These are phyloP conservation scores for Apeira syringaria DNA, from an alignment of 2,888 invertebrate species.

Conservation along the genomic window DNA sequence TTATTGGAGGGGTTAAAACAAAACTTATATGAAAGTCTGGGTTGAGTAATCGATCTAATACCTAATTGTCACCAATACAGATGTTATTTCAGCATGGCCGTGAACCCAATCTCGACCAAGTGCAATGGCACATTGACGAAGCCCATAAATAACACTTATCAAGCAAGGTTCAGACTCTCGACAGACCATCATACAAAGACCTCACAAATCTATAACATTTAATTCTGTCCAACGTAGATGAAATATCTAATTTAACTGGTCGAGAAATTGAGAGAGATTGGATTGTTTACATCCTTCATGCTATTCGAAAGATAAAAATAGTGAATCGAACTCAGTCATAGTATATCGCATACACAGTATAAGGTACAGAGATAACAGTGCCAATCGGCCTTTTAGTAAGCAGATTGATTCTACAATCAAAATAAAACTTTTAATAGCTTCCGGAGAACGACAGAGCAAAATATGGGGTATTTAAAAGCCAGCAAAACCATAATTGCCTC, in stretches of 20 bases:
- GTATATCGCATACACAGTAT: slow-evolving; percentile 9
- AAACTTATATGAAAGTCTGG: too few relatives aligned
- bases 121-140: slow-evolving; percentile 72
- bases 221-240: slow-evolving; percentile 9
- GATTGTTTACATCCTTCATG: slow-evolving; percentile 47
- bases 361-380: slow-evolving; percentile 23
- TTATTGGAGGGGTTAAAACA: too few relatives aligned
- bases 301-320: slow-evolving; percentile 37
- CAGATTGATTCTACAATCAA: slow-evolving; percentile 6
- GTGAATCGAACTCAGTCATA: slow-evolving; percentile 30
- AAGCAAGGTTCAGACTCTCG: slow-evolving; percentile 51
- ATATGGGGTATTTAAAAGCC: slow-evolving; percentile 69
- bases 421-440: slow-evolving; percentile 50
- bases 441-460: slow-evolving; percentile 47
- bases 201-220: slow-evolving; percentile 36
- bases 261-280: slow-evolving; percentile 47
- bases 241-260: slow-evolving; percentile 27
- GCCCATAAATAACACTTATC: slow-evolving; percentile 77
- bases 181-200: slow-evolving; percentile 58
- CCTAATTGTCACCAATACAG: slow-evolving; percentile 38
- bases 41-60: slow-evolving; percentile 33
- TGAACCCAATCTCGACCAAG: slow-evolving; percentile 74
- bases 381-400: slow-evolving; percentile 7
- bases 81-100: slow-evolving; percentile 53
- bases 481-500: slow-evolving; percentile 76